These are phyloP conservation scores for Strigamia maritima DNA, from an alignment of 2,888 invertebrate species.

Conservation along the genomic window DNA sequence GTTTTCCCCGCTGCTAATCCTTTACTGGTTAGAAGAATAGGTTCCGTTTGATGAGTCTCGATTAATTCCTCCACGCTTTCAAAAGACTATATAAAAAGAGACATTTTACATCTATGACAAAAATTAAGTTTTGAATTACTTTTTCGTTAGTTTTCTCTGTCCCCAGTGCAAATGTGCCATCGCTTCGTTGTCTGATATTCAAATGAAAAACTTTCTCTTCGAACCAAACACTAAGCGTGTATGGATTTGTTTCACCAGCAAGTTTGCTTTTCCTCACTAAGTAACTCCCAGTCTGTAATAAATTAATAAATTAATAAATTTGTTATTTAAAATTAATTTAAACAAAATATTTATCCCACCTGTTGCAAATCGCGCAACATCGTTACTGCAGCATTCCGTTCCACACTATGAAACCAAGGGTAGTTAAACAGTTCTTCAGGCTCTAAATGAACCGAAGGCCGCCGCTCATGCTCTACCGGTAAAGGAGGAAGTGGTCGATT, in stretches of 20 bases:
- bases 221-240: constrained; percentile 45
- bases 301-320: constrained; percentile 3
- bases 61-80: constrained; percentile 45
- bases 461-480: background rate
- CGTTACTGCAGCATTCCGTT: constrained; percentile 45
- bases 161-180: constrained; percentile 46
- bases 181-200: constrained; percentile 45
- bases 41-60: constrained; percentile 45
- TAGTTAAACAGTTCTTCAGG: constrained; percentile 36
- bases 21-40: constrained; percentile 45
- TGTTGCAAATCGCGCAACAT: constrained; percentile 41
- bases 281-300: constrained; percentile 44
- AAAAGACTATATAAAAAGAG: constrained; percentile 44
- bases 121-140: constrained; percentile 41
- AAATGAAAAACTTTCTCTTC: constrained; percentile 45
- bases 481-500: background rate
- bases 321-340: background rate
- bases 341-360: background rate
- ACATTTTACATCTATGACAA: background rate
- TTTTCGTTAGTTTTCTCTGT: constrained; percentile 46
- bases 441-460: constrained; percentile 5
- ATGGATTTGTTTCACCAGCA: constrained; percentile 46
- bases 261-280: constrained; percentile 45
- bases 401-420: constrained; percentile 46
- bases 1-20: constrained; percentile 44